phyloP scores from a whole-genome alignment of 2,113 vertebrate species.

The Phalacrocorax pelagicus region DNA sequence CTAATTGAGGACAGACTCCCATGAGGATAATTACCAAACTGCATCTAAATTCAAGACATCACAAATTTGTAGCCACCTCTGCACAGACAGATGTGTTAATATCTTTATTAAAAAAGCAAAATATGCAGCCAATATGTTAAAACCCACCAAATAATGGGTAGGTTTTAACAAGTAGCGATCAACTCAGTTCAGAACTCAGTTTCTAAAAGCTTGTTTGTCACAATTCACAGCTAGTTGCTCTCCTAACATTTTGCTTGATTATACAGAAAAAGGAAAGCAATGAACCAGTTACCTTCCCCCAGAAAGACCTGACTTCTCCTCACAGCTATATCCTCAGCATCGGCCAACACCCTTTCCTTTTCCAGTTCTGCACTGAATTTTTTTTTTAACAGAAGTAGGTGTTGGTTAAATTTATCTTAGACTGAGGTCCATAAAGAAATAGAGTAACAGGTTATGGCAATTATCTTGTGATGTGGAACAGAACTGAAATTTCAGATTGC shows the following conservation, averaged over 20 bases:
- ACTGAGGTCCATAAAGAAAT: neutral
- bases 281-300: neutral
- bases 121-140: neutral
- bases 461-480: neutral
- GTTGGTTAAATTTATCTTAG: neutral
- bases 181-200: neutral
- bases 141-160: neutral
- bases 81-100: neutral
- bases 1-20: neutral
- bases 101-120: neutral
- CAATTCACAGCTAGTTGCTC: neutral
- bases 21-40: neutral
- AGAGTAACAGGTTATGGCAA: neutral
- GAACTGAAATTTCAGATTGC: neutral
- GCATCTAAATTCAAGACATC: neutral
- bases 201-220: neutral
- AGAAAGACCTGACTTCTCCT: neutral
- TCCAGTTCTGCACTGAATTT: neutral
- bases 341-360: neutral
- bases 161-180: neutral
- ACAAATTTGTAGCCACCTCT: neutral
- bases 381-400: neutral
- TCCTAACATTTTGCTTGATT: neutral
- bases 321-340: neutral
- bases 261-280: neutral